Percentiles rank a stretch among this genome's conserved stretches.
Conservation (phyloP, 2,797 vertebrate genomes). For the Gastrophryne carolinensis region DNA sequence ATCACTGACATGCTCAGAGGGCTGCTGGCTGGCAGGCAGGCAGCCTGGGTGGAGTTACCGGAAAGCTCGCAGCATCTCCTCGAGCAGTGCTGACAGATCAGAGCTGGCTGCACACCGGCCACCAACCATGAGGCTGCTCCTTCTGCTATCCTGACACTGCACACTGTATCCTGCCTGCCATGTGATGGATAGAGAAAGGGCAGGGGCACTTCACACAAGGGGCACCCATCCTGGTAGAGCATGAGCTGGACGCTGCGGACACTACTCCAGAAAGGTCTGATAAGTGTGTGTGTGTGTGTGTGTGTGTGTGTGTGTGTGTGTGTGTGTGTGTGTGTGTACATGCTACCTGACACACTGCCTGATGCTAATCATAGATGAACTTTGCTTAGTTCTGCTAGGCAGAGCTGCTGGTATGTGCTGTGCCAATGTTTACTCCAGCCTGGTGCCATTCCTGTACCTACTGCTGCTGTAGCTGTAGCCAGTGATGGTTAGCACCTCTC, state of each 20-base stretch:
- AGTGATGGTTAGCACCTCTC: too few species aligned
- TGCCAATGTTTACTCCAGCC: neutral
- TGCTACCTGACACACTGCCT: too few species aligned
- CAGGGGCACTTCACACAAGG: neutral
- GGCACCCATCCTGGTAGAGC: conserved; percentile 16
- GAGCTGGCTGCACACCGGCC: conserved; percentile 9
- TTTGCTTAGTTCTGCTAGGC: neutral
- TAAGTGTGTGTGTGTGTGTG: too few species aligned
- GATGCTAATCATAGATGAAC: too few species aligned
- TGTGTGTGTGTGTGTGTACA: too few species aligned
- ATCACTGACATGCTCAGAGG: conserved; percentile 34
- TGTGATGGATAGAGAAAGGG: conserved; percentile 15
- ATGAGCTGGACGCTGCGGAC: conserved; percentile 22
- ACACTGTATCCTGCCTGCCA: neutral
- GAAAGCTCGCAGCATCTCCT: conserved; percentile 28
- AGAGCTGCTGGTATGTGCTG: neutral
- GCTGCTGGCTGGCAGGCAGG: conserved; percentile 4
- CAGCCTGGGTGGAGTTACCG: conserved; percentile 40
- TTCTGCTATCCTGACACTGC: too few species aligned
- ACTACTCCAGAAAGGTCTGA: conserved; percentile 33
- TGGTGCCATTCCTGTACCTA: neutral
- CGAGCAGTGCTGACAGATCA: conserved; percentile 1
- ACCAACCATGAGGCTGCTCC: neutral
- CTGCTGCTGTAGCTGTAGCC: neutral
- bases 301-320: too few species aligned